Percentiles rank a stretch among this genome's conserved stretches.
Conservation (phyloP, 37 sponge, comb jelly and placozoan species). For the Crambe crambe region DNA sequence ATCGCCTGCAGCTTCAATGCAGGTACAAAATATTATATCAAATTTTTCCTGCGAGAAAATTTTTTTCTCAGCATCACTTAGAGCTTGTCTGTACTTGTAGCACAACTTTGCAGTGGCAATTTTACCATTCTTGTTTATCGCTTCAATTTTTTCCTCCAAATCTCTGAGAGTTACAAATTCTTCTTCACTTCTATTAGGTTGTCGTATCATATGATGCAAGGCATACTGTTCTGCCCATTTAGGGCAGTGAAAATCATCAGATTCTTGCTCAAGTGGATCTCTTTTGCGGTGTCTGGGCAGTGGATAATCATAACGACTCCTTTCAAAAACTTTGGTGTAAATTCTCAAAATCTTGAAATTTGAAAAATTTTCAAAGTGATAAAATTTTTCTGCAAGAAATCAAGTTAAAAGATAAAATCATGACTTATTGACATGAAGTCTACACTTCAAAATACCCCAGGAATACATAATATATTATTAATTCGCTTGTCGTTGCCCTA, state of each 20-base stretch:
- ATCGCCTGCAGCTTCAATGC: conserved; percentile 63
- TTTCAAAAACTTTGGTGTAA: conserved; percentile 45
- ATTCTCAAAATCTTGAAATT: conserved; percentile 50
- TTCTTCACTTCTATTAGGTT: background rate
- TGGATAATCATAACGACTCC: conserved; percentile 4
- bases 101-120: background rate
- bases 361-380: background rate
- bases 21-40: conserved; percentile 68
- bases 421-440: no score
- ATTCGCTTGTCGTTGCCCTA: no score
- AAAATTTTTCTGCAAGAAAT: conserved; percentile 43
- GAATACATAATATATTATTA: no score
- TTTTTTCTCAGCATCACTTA: conserved; percentile 22
- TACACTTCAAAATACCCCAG: no score
- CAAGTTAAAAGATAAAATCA: no score
- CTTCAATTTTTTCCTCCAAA: conserved; percentile 29
- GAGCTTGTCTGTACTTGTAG: background rate
- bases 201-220: conserved; percentile 46
- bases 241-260: conserved; percentile 12
- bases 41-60: conserved; percentile 25
- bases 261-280: no score
- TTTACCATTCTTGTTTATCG: conserved; percentile 1
- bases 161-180: background rate
- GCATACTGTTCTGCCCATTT: conserved; percentile 25
- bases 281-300: no score